These are phyloP conservation scores for Phaethon lepturus DNA, from an alignment of 2,113 vertebrate genomes.

Conservation along the genomic window DNA sequence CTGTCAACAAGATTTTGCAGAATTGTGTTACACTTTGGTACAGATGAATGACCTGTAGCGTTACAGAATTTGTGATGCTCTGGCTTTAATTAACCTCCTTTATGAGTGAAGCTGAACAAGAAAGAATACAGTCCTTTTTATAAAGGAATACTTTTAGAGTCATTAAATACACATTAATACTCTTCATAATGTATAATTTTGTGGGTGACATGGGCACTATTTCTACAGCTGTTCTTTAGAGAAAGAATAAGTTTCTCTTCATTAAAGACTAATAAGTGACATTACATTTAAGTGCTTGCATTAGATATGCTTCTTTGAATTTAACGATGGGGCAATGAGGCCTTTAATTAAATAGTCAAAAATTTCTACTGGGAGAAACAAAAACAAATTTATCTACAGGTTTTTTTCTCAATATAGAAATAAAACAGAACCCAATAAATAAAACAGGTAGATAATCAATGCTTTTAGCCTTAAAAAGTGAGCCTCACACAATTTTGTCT, in stretches of 20 bases:
- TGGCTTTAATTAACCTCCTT: slow-evolving; percentile 63
- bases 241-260: slow-evolving; percentile 83
- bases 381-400: slow-evolving; percentile 80
- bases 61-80: neutral
- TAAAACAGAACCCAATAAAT: slow-evolving; percentile 38
- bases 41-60: neutral
- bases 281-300: slow-evolving; percentile 84
- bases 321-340: slow-evolving; percentile 87
- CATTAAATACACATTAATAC: slow-evolving; percentile 73
- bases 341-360: slow-evolving; percentile 87
- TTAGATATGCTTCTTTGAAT: slow-evolving; percentile 89
- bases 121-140: neutral
- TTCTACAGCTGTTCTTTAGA: slow-evolving; percentile 82
- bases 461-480: neutral
- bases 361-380: slow-evolving; percentile 83
- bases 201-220: slow-evolving; percentile 78
- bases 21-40: neutral
- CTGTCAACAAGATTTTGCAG: neutral
- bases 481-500: neutral
- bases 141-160: slow-evolving; percentile 57
- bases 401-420: neutral
- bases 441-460: slow-evolving; percentile 57
- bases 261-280: slow-evolving; percentile 87
- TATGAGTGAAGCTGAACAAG: neutral
- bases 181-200: slow-evolving; percentile 72